Evolutionary conservation across 2,888 invertebrate species (phyloP).

Genomic region (Alviniconcha strummeri): DNA sequence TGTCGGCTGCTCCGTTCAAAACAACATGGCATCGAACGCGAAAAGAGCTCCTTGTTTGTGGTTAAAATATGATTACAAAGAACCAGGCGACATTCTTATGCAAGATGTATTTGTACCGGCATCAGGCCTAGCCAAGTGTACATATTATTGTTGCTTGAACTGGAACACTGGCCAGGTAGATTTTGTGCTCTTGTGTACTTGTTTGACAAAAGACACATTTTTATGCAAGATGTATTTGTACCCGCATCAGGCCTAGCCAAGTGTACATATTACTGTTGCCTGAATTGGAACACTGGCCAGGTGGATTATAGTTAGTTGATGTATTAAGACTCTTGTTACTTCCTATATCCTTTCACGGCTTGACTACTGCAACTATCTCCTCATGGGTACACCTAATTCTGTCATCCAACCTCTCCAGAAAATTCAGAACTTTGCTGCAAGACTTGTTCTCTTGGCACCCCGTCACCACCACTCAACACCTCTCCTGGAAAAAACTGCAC

Average conservation of each 20-base stretch:
- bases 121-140: constrained; percentile 46
- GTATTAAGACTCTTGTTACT: no score
- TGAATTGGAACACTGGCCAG: constrained; percentile 51
- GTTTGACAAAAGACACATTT: no score
- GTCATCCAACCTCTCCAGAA: no score
- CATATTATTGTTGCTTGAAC: constrained; percentile 55
- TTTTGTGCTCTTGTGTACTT: background rate
- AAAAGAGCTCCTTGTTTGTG: constrained; percentile 52
- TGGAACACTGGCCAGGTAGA: constrained; percentile 49
- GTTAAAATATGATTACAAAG: constrained; percentile 46
- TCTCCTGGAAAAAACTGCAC: no score
- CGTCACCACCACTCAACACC: no score
- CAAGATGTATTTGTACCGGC: constrained; percentile 52
- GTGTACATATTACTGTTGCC: constrained; percentile 54
- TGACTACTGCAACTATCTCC: no score
- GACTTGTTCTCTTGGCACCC: no score
- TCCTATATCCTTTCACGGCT: no score
- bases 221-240: constrained; percentile 51
- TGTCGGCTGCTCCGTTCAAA: background rate
- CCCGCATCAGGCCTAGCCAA: constrained; percentile 47
- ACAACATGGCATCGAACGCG: background rate
- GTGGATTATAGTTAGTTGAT: background rate
- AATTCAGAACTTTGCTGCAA: no score
- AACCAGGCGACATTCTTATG: constrained; percentile 49
- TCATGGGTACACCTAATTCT: no score